A percentile compares a stretch with the other conserved stretches of the same genome.
Conservation (phyloP, 2,888 invertebrate species). For the Eretmocerus hayati region DNA sequence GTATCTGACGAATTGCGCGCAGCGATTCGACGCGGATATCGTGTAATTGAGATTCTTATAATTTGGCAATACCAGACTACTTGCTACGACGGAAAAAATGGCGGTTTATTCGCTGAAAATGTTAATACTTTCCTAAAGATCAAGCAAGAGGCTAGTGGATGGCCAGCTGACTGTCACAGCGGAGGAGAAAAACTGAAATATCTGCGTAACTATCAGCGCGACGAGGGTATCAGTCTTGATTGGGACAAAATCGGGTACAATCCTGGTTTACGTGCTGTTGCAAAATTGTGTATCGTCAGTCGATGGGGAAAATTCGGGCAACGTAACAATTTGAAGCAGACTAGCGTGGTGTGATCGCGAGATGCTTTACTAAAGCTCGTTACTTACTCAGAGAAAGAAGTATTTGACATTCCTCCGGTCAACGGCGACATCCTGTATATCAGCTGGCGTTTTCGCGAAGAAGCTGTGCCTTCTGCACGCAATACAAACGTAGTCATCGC, state of each 20-base stretch:
- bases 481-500: slow-evolving; percentile 2
- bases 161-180: slow-evolving; percentile 9
- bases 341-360: slow-evolving; percentile 3
- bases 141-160: slow-evolving; percentile 20
- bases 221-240: slow-evolving; percentile 1
- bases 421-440: background rate
- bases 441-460: too few species aligned
- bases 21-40: too few species aligned
- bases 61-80: too few species aligned
- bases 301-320: slow-evolving; percentile 18
- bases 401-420: too few species aligned
- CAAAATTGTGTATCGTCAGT: slow-evolving; percentile 10
- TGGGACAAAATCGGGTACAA: slow-evolving; percentile 10
- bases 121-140: slow-evolving; percentile 19
- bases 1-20: too few species aligned
- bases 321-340: slow-evolving; percentile 2
- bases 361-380: too few species aligned
- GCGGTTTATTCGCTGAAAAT: slow-evolving; percentile 14
- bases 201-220: background rate
- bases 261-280: slow-evolving; percentile 8
- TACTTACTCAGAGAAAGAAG: too few species aligned
- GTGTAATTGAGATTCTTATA: too few species aligned
- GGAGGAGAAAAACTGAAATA: slow-evolving; percentile 8
- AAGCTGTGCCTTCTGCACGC: too few species aligned
- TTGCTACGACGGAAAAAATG: too few species aligned